Conservation (phyloP, 2,888 invertebrate species). For the Chironomus tentans region DNA sequence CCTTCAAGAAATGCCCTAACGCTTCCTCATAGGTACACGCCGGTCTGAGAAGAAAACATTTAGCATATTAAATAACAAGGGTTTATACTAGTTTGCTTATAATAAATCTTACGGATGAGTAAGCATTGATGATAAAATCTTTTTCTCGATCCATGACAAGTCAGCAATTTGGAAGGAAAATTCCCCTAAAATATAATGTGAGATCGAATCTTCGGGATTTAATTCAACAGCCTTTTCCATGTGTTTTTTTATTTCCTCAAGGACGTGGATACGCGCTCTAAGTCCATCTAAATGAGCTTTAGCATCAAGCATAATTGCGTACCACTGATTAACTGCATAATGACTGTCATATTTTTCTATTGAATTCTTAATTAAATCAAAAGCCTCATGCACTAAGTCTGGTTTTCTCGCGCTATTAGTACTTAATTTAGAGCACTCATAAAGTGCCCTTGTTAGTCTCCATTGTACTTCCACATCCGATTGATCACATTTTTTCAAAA, state of each 20-base stretch:
- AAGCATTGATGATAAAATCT: slow-evolving; percentile 66
- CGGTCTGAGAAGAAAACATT: slow-evolving; percentile 35
- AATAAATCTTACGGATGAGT: slow-evolving; percentile 51
- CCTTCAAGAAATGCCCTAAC: slow-evolving; percentile 63
- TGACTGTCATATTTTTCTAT: slow-evolving; percentile 47
- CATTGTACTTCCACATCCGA: slow-evolving; percentile 57
- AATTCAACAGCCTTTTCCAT: slow-evolving; percentile 40
- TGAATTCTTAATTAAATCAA: slow-evolving; percentile 52
- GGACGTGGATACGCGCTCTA: slow-evolving; percentile 60
- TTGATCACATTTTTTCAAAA: background rate
- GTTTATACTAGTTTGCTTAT: too few relatives aligned
- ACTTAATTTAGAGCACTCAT: slow-evolving; percentile 60
- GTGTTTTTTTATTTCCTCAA: slow-evolving; percentile 67
- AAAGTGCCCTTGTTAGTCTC: slow-evolving; percentile 70
- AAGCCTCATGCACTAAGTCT: slow-evolving; percentile 57
- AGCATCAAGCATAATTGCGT: slow-evolving; percentile 64
- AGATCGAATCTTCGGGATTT: slow-evolving; percentile 16
- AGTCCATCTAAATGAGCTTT: slow-evolving; percentile 64
- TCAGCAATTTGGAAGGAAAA: slow-evolving; percentile 79
- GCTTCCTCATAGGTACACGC: slow-evolving; percentile 74
- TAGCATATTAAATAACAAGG: too few relatives aligned
- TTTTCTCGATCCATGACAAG: slow-evolving; percentile 73
- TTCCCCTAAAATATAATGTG: slow-evolving; percentile 41
- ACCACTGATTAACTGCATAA: slow-evolving; percentile 52
- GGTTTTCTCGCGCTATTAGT: slow-evolving; percentile 50